Conservation (phyloP, 2,888 invertebrate genomes). For the Drosophila setosimentum region DNA sequence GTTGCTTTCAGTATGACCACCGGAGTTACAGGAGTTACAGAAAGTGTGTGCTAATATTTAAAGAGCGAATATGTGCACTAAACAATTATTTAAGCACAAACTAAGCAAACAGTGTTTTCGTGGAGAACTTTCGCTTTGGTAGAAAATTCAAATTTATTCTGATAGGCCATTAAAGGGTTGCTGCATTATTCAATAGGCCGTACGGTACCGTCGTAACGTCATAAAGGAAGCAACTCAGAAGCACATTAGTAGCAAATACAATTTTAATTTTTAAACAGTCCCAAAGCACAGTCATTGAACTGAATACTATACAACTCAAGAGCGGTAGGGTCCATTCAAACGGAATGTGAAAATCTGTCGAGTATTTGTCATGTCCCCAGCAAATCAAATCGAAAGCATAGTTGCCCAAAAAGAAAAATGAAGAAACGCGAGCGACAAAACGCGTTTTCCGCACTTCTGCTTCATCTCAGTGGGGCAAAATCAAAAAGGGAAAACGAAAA, state of each 20-base stretch:
- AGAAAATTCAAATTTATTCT: slow-evolving; percentile 9
- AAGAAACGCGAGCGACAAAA: too few species aligned
- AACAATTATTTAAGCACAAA: background rate
- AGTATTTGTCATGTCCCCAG: slow-evolving; percentile 25
- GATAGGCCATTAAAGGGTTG: slow-evolving; percentile 27
- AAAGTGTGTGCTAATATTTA: background rate
- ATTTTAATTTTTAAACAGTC: slow-evolving; percentile 54
- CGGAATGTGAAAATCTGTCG: slow-evolving; percentile 56
- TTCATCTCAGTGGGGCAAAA: too few species aligned
- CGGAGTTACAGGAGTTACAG: background rate
- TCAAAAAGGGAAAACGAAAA: too few species aligned
- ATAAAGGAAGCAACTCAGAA: slow-evolving; percentile 44
- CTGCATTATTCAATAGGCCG: slow-evolving; percentile 45
- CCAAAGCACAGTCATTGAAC: slow-evolving; percentile 19
- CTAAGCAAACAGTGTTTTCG: background rate
- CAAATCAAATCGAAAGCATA: slow-evolving; percentile 34
- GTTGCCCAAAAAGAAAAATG: background rate
- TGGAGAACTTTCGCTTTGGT: background rate
- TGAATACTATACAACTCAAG: slow-evolving; percentile 13
- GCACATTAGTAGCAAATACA: slow-evolving; percentile 60
- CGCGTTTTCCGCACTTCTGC: too few species aligned
- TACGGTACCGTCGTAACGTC: background rate
- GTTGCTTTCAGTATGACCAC: background rate
- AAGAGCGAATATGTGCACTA: background rate
- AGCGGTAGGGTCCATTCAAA: slow-evolving; percentile 54